Evolutionary conservation across 2,888 invertebrate species (phyloP), one percentile per base, ranked within the genome.

Genomic region (Drosophila stalkeri): DNA sequence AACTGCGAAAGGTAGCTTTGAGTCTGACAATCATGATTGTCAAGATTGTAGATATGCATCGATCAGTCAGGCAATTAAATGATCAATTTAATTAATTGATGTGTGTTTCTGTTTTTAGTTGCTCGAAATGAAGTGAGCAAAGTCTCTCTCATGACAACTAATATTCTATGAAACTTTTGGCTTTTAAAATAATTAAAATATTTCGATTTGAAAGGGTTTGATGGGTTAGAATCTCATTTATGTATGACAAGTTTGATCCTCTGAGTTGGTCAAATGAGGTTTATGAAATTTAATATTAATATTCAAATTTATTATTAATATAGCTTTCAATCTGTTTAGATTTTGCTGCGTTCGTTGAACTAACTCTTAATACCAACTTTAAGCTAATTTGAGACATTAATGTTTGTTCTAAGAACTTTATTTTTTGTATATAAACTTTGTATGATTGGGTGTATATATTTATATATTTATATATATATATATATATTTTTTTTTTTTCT

Each of bases 1-100:
- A 59, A 20, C 23, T 44, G 64, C n/a, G 51, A 39, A 61, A 46
- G 41, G 14, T 57, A 23, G 12, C 62, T 31, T 23, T 27, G 41
- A 37, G 35, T 20, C 37, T 16, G 49, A 20, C 44, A 31, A 14
- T 14, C 20, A 39, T 11, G 52, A 7, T 16, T 46, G 3, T 37
- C 37, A 37, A 37, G 37, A 37, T 37, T 52, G 51, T 27, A 44
- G 12, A 52, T 23, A 44, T 12, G 27, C 20, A 44, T 44, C 16
- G 41, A 43, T 23, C 35, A 9, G 9, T 16, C 16, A 12, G n/a
- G 23, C n/a, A 20, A 27, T 47, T 20, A 47, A 61, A 62, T 31
- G 11, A 39, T 12, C 16, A 31, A 44, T 20, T 9, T 37, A 37
- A 37, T 61, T 63, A 51, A 64, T 41, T 55, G 23, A 39, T 61